These are phyloP conservation scores for Spilogale gracilis DNA, from an alignment of 2,113 vertebrate species.

Conservation along the genomic window DNA sequence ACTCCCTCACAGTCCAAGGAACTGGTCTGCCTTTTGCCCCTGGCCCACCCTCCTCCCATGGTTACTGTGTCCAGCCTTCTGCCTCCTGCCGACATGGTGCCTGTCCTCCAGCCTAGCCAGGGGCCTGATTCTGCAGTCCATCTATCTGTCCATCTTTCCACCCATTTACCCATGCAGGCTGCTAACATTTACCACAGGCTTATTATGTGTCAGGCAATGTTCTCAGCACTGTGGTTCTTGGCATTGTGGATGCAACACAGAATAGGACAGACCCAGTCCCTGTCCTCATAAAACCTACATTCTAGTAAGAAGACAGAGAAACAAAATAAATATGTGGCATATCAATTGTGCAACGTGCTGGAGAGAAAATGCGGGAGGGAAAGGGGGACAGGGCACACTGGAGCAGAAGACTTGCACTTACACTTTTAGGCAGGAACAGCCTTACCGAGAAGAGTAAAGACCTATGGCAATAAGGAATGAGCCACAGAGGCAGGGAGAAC, in stretches of 20 bases:
- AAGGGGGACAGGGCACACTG: background rate
- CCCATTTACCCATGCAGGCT: background rate
- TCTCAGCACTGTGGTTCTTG: background rate
- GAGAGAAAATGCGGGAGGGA: background rate
- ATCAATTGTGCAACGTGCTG: background rate
- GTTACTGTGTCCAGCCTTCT: background rate
- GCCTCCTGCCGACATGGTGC: background rate
- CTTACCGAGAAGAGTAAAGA: background rate
- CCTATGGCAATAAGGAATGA: background rate
- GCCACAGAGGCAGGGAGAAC: background rate
- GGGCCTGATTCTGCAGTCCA: background rate
- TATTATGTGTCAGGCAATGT: background rate
- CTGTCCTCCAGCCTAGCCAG: background rate
- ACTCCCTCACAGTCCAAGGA: background rate
- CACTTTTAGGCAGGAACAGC: background rate
- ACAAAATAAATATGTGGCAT: background rate
- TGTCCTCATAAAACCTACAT: background rate
- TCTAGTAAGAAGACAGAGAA: background rate
- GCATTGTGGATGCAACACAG: background rate
- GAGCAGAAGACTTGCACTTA: background rate
- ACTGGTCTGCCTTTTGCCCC: background rate
- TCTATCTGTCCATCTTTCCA: background rate
- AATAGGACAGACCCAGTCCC: background rate
- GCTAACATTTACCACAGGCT: background rate
- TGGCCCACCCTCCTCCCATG: background rate